Evolutionary conservation across 1,140 invertebrate genomes (phyloP).

Genomic region (Lepeophtheirus salmonis): DNA sequence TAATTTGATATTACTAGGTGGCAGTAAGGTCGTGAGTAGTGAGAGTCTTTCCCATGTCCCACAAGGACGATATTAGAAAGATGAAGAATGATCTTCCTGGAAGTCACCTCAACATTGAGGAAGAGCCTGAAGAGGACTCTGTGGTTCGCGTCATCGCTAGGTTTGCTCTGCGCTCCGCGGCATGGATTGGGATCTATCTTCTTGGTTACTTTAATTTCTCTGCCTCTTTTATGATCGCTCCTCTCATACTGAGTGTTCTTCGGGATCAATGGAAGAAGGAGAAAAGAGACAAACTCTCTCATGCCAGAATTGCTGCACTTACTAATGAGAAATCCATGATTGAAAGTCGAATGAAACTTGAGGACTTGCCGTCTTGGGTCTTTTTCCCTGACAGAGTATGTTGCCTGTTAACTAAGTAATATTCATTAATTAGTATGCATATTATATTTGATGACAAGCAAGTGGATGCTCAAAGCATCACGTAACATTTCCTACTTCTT

Average conservation of each 20-base stretch:
- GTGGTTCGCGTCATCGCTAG: slow-evolving; percentile 1
- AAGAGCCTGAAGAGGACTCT: not conserved
- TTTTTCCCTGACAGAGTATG: slow-evolving; percentile 17
- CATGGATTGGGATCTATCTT: slow-evolving; percentile 11
- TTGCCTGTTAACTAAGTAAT: not conserved
- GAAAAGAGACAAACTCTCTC: slow-evolving; percentile 4
- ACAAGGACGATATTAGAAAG: not conserved
- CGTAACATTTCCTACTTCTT: no score
- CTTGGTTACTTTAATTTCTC: slow-evolving; percentile 17
- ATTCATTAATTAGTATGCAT: no score
- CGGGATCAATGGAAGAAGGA: slow-evolving; percentile 18
- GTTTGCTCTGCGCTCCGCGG: slow-evolving; percentile 6
- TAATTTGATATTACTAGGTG: no score
- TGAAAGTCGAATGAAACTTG: slow-evolving; percentile 14
- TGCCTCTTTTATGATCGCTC: slow-evolving; percentile 12
- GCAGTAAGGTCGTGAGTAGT: no score
- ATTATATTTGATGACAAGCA: no score
- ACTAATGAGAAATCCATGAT: slow-evolving; percentile 17
- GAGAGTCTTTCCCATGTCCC: no score
- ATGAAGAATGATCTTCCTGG: not conserved
- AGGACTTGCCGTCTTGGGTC: slow-evolving; percentile 18
- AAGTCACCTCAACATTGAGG: not conserved
- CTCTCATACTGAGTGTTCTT: slow-evolving; percentile 10
- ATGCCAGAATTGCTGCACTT: slow-evolving; percentile 9
- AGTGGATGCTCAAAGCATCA: no score